Percentiles rank a stretch among this genome's conserved stretches.
Evolutionary conservation across 2,113 vertebrate genomes (phyloP).

Genomic region (Scartelaos histophorus): DNA sequence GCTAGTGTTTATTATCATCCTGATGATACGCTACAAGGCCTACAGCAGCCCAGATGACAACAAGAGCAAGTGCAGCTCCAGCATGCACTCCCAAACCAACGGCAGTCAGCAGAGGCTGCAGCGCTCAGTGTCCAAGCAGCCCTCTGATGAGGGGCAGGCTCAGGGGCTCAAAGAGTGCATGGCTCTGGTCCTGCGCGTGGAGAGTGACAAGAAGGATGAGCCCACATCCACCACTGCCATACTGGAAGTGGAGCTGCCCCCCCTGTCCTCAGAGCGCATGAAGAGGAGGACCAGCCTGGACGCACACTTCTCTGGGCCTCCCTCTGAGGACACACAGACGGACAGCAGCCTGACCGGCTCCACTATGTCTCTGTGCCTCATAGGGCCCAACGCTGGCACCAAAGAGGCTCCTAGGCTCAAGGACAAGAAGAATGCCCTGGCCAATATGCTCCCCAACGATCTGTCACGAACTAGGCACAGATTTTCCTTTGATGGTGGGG

Average conservation of each 20-base stretch:
- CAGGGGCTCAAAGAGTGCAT: slow-evolving; percentile 73
- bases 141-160: slow-evolving; percentile 68
- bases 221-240: slow-evolving; percentile 53
- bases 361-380: slow-evolving; percentile 87
- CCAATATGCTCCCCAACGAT: slow-evolving; percentile 76
- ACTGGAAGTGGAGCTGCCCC: slow-evolving; percentile 69
- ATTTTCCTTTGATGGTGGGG: slow-evolving; percentile 91
- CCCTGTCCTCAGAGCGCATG: slow-evolving; percentile 39
- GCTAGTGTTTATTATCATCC: slow-evolving; percentile 93
- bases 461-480: slow-evolving; percentile 87
- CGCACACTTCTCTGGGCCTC: slow-evolving; percentile 67
- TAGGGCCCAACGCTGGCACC: slow-evolving; percentile 75
- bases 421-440: slow-evolving; percentile 73
- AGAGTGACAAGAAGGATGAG: slow-evolving; percentile 59
- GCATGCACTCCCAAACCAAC: slow-evolving; percentile 87
- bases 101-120: slow-evolving; percentile 74
- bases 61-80: slow-evolving; percentile 77
- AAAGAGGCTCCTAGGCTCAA: slow-evolving; percentile 77
- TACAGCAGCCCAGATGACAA: slow-evolving; percentile 78
- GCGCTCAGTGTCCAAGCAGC: slow-evolving; percentile 71
- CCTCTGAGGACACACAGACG: slow-evolving; percentile 79
- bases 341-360: slow-evolving; percentile 82
- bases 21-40: slow-evolving; percentile 94
- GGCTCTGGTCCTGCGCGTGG: slow-evolving; percentile 72
- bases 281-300: slow-evolving; percentile 72